Evolutionary conservation across 2,797 vertebrate species (phyloP).

Genomic region (Ptychobarbus kaznakovi): DNA sequence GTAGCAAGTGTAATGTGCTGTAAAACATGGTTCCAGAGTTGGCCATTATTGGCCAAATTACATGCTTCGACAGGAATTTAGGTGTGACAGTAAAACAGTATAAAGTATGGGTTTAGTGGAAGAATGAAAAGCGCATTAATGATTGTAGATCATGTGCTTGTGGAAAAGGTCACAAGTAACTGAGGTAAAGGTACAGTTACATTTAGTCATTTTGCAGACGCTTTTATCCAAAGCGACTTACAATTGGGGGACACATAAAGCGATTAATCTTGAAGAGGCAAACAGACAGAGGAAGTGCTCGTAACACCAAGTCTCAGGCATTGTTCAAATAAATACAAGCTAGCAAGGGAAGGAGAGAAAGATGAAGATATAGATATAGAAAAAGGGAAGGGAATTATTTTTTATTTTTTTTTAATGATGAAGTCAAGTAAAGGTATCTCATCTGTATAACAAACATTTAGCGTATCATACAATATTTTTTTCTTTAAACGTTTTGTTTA

Average conservation of each 20-base stretch:
- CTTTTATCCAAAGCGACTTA: too few species aligned
- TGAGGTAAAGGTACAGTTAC: neutral
- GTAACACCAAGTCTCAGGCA: too few species aligned
- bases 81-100: conserved; percentile 33
- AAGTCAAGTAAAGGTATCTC: neutral
- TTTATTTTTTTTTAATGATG: too few species aligned
- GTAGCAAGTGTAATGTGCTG: neutral
- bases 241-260: too few species aligned
- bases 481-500: neutral
- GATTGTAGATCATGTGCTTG: conserved; percentile 6
- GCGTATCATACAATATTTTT: neutral
- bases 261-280: too few species aligned
- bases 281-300: too few species aligned
- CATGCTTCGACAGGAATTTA: conserved; percentile 18
- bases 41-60: neutral
- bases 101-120: conserved; percentile 21
- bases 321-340: too few species aligned
- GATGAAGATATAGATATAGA: too few species aligned
- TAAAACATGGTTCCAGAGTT: neutral
- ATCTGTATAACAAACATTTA: neutral
- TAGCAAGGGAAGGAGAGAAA: too few species aligned
- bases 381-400: too few species aligned
- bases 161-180: neutral
- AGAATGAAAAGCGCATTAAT: conserved; percentile 1
- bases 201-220: too few species aligned